Conservation (phyloP, 2,888 invertebrate species). For the Limnephilus marmoratus region DNA sequence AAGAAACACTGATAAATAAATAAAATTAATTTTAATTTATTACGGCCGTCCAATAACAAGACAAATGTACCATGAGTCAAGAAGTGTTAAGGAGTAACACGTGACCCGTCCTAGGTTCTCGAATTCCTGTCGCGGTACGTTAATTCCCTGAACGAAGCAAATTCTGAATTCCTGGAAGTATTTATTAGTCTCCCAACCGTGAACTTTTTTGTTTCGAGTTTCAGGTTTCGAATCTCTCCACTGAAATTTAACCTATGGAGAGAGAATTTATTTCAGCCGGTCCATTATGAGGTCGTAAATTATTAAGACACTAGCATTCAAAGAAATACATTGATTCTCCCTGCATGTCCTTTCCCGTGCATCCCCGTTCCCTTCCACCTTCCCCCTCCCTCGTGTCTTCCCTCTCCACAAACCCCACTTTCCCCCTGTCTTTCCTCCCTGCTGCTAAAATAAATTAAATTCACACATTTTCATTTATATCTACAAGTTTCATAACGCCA, state of each 20-base stretch:
- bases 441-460: no score
- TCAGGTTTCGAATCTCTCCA: neutral
- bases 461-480: no score
- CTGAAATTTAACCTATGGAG: neutral
- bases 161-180: slow-evolving; percentile 41
- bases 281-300: neutral
- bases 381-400: no score
- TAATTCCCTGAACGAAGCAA: slow-evolving; percentile 47
- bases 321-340: no score
- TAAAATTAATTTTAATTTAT: neutral
- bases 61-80: slow-evolving; percentile 2
- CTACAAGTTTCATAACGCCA: no score
- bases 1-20: neutral
- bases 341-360: no score
- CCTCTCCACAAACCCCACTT: no score
- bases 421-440: no score
- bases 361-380: no score
- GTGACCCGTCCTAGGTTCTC: slow-evolving; percentile 44
- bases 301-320: no score
- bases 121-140: slow-evolving; percentile 42
- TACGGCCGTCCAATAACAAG: neutral
- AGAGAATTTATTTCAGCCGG: neutral
- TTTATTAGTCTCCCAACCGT: slow-evolving; percentile 31
- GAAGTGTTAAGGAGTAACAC: slow-evolving; percentile 22
- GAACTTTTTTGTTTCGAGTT: neutral